Base-by-base conservation (phyloP, 2,113 vertebrate genomes). In the Seriola dumerili region DNA sequence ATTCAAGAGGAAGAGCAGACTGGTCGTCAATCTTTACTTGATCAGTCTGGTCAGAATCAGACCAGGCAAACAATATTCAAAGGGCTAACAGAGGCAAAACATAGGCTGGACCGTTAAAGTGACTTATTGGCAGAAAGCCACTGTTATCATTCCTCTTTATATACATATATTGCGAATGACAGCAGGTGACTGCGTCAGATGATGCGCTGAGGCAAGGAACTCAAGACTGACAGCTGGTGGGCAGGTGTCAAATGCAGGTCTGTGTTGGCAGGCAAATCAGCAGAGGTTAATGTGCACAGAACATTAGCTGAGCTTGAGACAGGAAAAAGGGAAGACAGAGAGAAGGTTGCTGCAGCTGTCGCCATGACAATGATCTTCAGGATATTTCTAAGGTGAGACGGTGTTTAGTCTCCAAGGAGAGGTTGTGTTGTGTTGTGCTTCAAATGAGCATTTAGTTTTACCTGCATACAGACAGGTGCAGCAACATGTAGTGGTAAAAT, bases 291-390 rank as follows among this genome's bases (percentile, higher is more conserved):
- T n/a, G 16, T 40, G n/a, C 58, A 42, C 32, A 52, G n/a, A 44
- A 32, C 58, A 66, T 38, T 1, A 58, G 29, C 63, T 63, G 17
- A 63, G 46, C 46, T 5, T 23, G n/a, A 48, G 17, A 19, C 61
- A 46, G 68, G 13, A 13, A 9, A 29, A 9, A 29, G 7, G 19
- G 29, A 25, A 13, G 9, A 57, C 54, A 12, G 32, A 70, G 59
- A 50, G 44, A 69, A 29, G 25, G n/a, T 62, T 11, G 42, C 29
- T 52, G 50, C 23, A 65, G 77, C 42, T 34, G 68, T 80, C 59
- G 2, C 34, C 59, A 61, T 85, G 58, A 76, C 52, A 48, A 63
- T 72, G 44, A 76, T 52, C 59, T 65, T 5, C 5, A 5, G 34
- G 13, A 65, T 46, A 54, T 52, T 64, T 70, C n/a, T 58, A 5